phyloP scores from a whole-genome alignment of 2,113 vertebrate genomes.

The Nothobranchius furzeri region DNA sequence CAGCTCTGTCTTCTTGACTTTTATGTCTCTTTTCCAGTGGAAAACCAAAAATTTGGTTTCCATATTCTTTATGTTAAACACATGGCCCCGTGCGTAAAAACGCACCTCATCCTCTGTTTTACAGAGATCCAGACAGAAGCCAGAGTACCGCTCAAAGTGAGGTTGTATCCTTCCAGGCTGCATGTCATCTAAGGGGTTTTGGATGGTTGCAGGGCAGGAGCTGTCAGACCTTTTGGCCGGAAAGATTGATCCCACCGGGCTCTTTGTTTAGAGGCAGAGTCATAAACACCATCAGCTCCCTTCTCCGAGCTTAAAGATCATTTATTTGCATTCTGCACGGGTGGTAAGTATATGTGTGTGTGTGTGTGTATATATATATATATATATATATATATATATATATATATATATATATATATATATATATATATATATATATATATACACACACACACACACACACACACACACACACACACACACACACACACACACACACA shows the following conservation, averaged over 20 bases:
- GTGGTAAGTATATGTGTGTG: too few relatives aligned
- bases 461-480: too few relatives aligned
- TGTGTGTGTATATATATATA: too few relatives aligned
- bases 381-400: too few relatives aligned
- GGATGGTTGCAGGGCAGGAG: conserved; percentile 95
- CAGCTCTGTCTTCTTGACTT: not conserved
- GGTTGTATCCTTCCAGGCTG: conserved; percentile 84
- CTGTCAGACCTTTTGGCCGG: conserved; percentile 98
- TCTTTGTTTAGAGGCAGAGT: conserved; percentile 99
- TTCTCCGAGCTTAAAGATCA: conserved; percentile 76
- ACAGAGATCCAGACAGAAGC: conserved; percentile 40
- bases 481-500: too few relatives aligned
- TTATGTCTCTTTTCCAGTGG: not conserved
- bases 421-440: too few relatives aligned
- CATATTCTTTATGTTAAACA: too few relatives aligned
- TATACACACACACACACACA: too few relatives aligned
- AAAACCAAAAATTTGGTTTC: too few relatives aligned
- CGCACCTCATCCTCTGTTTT: not conserved
- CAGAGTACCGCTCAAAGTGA: conserved; percentile 63
- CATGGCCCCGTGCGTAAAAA: too few relatives aligned
- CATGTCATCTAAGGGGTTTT: conserved; percentile 93
- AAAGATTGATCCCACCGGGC: conserved; percentile 96
- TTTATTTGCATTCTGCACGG: conserved; percentile 61
- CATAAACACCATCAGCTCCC: conserved; percentile 85
- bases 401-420: too few relatives aligned